Evolutionary conservation across 2,113 vertebrate species (phyloP).

Genomic region (Felis catus): DNA sequence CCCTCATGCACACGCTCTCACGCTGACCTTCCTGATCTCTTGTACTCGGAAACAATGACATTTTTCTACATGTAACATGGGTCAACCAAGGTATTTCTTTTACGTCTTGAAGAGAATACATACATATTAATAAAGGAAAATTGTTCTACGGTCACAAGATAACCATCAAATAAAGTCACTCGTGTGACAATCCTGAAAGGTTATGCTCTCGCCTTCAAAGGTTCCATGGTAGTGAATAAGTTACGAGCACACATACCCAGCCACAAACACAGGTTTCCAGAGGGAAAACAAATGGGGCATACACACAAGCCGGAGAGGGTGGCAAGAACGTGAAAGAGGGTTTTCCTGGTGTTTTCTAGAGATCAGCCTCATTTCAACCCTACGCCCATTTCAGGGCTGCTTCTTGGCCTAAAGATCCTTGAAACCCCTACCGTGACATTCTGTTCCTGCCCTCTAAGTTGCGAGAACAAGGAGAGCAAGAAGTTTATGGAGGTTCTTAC

Average conservation of each 20-base stretch:
- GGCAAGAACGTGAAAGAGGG: background rate
- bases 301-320: background rate
- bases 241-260: background rate
- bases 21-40: background rate
- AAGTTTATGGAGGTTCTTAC: background rate
- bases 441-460: background rate
- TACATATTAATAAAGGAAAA: background rate
- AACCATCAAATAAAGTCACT: background rate
- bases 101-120: conserved; percentile 6
- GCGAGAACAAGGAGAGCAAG: background rate
- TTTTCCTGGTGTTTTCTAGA: background rate
- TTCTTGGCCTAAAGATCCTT: background rate
- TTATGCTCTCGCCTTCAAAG: background rate
- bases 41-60: background rate
- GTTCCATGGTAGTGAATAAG: background rate
- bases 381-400: background rate
- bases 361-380: background rate
- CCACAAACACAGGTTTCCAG: background rate
- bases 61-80: background rate
- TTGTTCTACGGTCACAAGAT: background rate
- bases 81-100: background rate
- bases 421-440: background rate
- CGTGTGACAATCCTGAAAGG: background rate
- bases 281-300: background rate
- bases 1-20: background rate